Evolutionary conservation across 2,113 vertebrate species (phyloP).

Genomic region (Suricata suricatta): DNA sequence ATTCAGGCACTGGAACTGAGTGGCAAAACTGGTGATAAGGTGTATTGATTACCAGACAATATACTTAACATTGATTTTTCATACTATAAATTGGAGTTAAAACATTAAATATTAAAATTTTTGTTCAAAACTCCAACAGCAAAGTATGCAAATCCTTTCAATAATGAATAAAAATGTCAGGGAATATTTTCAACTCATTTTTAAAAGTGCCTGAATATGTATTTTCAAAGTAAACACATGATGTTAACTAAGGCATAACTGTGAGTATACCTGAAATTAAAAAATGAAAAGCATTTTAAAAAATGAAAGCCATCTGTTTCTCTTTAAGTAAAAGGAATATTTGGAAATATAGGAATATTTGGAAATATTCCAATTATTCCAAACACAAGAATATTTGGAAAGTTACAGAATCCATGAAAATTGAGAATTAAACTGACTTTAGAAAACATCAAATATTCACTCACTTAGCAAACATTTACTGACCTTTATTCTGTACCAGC

Average conservation of each 20-base stretch:
- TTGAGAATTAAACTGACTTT: conserved; percentile 38
- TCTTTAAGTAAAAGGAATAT: neutral
- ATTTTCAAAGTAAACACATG: conserved; percentile 13
- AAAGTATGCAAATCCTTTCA: conserved; percentile 30
- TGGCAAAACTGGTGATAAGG: neutral
- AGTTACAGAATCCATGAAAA: conserved; percentile 27
- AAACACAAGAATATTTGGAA: neutral
- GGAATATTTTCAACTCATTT: conserved; percentile 40
- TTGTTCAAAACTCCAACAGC: neutral
- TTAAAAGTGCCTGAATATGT: conserved; percentile 16
- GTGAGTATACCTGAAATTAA: neutral
- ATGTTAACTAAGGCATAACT: conserved; percentile 2
- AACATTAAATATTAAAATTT: conserved; percentile 46
- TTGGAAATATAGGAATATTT: neutral
- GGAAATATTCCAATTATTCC: neutral
- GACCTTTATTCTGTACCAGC: neutral
- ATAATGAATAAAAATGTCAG: neutral
- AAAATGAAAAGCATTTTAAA: neutral
- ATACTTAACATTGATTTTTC: neutral
- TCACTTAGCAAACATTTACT: conserved; percentile 9
- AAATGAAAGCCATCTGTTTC: conserved; percentile 37
- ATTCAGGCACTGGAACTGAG: neutral
- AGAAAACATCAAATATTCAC: conserved; percentile 16
- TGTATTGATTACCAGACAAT: neutral
- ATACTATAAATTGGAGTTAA: conserved; percentile 16